phyloP scores from a whole-genome alignment of 1,140 invertebrate species.

The Phortica variegata region DNA sequence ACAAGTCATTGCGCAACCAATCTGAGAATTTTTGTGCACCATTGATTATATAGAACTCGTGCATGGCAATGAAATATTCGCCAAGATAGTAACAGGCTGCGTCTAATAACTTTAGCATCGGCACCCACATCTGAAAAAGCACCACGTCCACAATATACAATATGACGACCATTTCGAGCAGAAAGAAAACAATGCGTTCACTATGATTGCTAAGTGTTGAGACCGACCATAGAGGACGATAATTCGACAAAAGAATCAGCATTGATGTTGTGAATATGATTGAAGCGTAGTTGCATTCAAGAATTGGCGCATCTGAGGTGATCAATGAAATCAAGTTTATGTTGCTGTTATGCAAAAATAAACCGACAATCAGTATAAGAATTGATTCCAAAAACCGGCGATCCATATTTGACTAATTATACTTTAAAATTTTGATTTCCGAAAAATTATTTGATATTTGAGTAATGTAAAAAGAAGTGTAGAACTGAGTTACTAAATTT shows the following conservation, averaged over 20 bases:
- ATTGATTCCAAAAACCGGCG: slow-evolving; percentile 5
- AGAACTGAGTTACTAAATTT: no score
- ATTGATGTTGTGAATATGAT: slow-evolving; percentile 11
- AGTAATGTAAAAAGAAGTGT: no score
- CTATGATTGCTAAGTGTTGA: background rate
- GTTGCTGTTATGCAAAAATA: slow-evolving; percentile 13
- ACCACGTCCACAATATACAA: slow-evolving; percentile 17
- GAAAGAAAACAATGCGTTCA: slow-evolving; percentile 1
- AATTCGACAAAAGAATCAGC: slow-evolving; percentile 13
- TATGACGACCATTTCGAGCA: slow-evolving; percentile 14
- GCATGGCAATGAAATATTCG: slow-evolving; percentile 3
- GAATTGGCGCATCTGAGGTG: slow-evolving; percentile 7
- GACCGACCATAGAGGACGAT: slow-evolving; percentile 9
- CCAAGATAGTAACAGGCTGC: slow-evolving; percentile 10
- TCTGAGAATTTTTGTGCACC: slow-evolving; percentile 4
- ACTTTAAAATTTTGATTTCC: no score
- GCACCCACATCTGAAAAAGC: slow-evolving; percentile 18
- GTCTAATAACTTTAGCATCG: slow-evolving; percentile 12
- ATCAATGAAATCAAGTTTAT: slow-evolving; percentile 13
- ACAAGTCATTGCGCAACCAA: slow-evolving; percentile 15
- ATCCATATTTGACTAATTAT: no score
- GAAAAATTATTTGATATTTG: no score
- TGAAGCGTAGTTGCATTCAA: slow-evolving; percentile 16
- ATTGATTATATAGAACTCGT: slow-evolving; percentile 10
- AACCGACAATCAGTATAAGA: slow-evolving; percentile 11